Conservation (phyloP, 2,113 vertebrate species). For the Willisornis vidua region DNA sequence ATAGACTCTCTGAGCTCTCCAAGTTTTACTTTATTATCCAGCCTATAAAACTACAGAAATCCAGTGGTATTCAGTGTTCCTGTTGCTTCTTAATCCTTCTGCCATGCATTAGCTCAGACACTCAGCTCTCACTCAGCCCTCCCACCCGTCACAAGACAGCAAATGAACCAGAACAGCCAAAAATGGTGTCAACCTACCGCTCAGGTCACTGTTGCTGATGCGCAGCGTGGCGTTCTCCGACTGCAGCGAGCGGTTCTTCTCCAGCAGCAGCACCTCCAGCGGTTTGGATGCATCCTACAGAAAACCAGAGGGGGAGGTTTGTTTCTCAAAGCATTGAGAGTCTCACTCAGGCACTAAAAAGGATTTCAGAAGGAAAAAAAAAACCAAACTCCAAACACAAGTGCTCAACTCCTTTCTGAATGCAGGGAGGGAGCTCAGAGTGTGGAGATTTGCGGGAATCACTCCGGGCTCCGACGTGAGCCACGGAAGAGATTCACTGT, state of each 20-base stretch:
- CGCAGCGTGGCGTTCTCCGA: conserved; percentile 93
- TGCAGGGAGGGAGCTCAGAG: background rate
- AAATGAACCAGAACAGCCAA: background rate
- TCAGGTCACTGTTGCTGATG: conserved; percentile 94
- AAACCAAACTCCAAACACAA: background rate
- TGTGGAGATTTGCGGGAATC: background rate
- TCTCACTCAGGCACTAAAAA: background rate
- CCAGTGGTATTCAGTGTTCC: background rate
- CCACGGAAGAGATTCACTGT: background rate
- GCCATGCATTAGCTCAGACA: conserved; percentile 60
- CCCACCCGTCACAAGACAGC: conserved; percentile 28
- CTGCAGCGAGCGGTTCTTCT: conserved; percentile 95
- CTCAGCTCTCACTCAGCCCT: conserved; percentile 42
- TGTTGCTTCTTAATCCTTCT: conserved; percentile 13
- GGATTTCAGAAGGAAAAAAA: background rate
- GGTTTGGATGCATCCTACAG: conserved; percentile 89
- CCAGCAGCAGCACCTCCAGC: conserved; percentile 94
- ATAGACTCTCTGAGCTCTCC: conserved; percentile 7
- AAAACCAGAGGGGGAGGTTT: conserved; percentile 46
- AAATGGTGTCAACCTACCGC: conserved; percentile 84
- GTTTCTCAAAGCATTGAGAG: background rate
- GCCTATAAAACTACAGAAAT: conserved; percentile 25
- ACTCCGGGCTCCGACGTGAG: background rate
- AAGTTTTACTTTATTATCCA: conserved; percentile 28
- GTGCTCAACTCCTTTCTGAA: background rate